Evolutionary conservation across 2,888 invertebrate species (phyloP).

Genomic region (Agrotis exclamationis): DNA sequence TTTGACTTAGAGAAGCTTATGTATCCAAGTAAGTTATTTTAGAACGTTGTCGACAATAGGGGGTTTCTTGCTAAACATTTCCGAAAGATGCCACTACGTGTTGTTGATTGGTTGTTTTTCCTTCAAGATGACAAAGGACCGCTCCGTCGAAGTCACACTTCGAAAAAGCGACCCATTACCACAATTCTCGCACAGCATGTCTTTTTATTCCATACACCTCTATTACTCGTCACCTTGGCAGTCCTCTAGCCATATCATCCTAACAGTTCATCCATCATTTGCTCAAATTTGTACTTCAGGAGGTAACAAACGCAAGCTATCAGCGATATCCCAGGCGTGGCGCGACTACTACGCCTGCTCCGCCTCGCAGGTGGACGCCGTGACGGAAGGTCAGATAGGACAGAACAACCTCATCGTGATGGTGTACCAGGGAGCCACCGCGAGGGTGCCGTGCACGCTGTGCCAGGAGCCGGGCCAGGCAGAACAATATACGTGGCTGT

Average conservation of each 20-base stretch:
- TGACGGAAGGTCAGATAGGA: constrained; percentile 74
- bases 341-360: constrained; percentile 90
- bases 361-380: constrained; percentile 66
- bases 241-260: too few species aligned
- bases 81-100: neutral
- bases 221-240: too few species aligned
- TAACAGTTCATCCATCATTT: too few species aligned
- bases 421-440: constrained; percentile 85
- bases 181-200: too few species aligned
- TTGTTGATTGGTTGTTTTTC: neutral
- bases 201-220: too few species aligned
- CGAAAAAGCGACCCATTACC: neutral
- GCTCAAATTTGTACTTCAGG: constrained; percentile 46
- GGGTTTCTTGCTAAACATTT: neutral
- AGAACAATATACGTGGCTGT: constrained; percentile 75
- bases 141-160: neutral
- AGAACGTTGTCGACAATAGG: neutral
- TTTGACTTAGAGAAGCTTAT: constrained; percentile 29
- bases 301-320: constrained; percentile 67
- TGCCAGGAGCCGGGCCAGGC: constrained; percentile 89
- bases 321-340: constrained; percentile 78
- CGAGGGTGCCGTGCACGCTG: constrained; percentile 79
- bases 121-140: neutral
- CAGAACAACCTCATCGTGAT: constrained; percentile 76
- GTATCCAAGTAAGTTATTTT: constrained; percentile 56